Base-by-base conservation (phyloP, 2,113 vertebrate species). In the Ploceus nigricollis region DNA sequence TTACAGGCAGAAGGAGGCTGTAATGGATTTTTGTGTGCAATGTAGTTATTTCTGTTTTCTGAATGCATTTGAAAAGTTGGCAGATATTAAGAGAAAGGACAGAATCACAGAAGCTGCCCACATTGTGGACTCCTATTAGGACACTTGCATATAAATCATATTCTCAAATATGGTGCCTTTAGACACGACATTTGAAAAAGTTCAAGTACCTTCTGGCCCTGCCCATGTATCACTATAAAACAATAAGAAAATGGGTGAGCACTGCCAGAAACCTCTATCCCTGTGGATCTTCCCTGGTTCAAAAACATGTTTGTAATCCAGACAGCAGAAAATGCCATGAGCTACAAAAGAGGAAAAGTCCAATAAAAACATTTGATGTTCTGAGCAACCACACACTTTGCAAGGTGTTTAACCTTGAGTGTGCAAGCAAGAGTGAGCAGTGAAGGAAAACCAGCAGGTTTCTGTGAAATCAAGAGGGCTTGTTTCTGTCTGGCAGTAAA, bases 271-370 rank as follows among this genome's bases (percentile, higher is more conserved):
- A 54, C 35, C 21, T 57, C 44, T 24, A 48, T 64, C 44, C 24
- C 48, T 56, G 35, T 60, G 28, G 31, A 35, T 57, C 44, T 48
- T 81, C 15, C 11, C 3, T 25, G 20, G 4, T 61, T 86, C 66
- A 69, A 72, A 83, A 69, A 37, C n/a, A 56, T 0, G 0, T 37
- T 6, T 0, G 0, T 37, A 25, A 60, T 80, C 37, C 18, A 4
- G n/a, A 27, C 22, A 51, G 16, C 7, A 11, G 14, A 72, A 94
- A 82, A 77, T n/a, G 8, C 19, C 48, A 37, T 10, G n/a, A 51
- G 9, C 6, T 77, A n/a, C 63, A 35, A 31, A 82, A 75, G 44
- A 56, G 31, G 19, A 47, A 22, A 64, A 76, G 8, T 23, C 31
- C 44, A 48, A 39, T 42, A 37, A 45, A 76, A 39, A 27, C 19